Conservation (phyloP, 2,797 vertebrate genomes). For the Pampus argenteus region DNA sequence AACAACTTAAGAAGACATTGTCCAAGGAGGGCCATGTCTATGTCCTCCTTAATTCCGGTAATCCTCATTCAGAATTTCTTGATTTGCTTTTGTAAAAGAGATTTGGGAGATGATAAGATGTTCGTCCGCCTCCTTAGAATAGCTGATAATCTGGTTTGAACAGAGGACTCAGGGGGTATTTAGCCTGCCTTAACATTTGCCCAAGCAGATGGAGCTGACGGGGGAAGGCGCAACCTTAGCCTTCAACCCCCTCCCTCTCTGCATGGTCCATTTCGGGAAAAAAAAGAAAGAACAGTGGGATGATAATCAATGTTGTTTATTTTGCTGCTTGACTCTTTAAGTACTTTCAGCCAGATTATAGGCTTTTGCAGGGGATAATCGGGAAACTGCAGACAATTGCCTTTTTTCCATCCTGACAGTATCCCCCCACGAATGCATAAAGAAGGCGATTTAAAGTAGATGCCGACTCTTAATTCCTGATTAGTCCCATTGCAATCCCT, state of each 20-base stretch:
- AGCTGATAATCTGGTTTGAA: conserved; percentile 89
- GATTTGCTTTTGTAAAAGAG: conserved; percentile 88
- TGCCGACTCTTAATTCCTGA: conserved; percentile 89
- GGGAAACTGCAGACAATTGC: conserved; percentile 89
- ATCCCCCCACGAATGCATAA: conserved; percentile 82
- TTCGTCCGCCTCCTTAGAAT: conserved; percentile 80
- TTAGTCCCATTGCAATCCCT: conserved; percentile 87
- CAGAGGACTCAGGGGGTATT: conserved; percentile 86
- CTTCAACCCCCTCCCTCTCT: conserved; percentile 64
- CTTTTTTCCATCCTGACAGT: conserved; percentile 87
- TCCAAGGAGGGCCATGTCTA: conserved; percentile 75
- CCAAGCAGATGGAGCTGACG: conserved; percentile 87
- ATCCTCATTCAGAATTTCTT: conserved; percentile 84
- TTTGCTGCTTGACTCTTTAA: conserved; percentile 92
- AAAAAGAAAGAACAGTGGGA: conserved; percentile 84
- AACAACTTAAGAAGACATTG: conserved; percentile 79
- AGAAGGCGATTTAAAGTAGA: conserved; percentile 85
- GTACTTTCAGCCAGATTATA: conserved; percentile 89
- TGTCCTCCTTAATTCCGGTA: conserved; percentile 83
- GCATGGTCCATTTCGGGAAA: conserved; percentile 68
- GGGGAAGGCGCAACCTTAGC: conserved; percentile 75
- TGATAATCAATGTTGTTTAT: conserved; percentile 94
- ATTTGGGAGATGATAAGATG: conserved; percentile 83
- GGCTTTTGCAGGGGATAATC: conserved; percentile 91
- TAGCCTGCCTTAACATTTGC: conserved; percentile 88